Conservation (phyloP, 2,888 invertebrate species). For the Lasioglossum lativentre region DNA sequence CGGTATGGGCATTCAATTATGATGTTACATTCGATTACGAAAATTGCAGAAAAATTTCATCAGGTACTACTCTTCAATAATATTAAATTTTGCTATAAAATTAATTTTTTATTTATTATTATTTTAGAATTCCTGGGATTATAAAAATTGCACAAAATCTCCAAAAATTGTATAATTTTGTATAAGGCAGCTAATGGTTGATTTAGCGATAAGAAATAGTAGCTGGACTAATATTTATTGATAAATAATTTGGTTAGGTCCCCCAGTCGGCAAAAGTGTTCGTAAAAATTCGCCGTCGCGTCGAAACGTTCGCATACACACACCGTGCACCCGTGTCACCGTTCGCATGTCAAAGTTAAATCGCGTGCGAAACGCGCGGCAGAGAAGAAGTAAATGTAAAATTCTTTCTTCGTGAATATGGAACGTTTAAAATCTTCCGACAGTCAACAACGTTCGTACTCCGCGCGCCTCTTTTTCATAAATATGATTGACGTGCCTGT, state of each 20-base stretch:
- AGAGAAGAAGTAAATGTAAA: constrained; percentile 68
- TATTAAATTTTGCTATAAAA: too few relatives aligned
- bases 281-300: neutral
- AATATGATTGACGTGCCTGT: neutral
- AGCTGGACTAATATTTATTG: neutral
- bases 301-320: neutral
- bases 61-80: too few relatives aligned
- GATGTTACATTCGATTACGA: neutral
- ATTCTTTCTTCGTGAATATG: constrained; percentile 65
- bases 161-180: too few relatives aligned
- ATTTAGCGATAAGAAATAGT: neutral
- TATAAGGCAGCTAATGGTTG: too few relatives aligned
- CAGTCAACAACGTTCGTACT: constrained; percentile 10
- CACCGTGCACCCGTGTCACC: neutral
- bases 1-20: neutral
- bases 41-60: too few relatives aligned
- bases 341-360: constrained; percentile 47
- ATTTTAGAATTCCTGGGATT: too few relatives aligned
- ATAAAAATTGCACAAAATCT: too few relatives aligned
- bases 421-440: constrained; percentile 59
- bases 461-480: constrained; percentile 4
- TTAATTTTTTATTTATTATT: too few relatives aligned
- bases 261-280: neutral
- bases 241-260: neutral
- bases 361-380: constrained; percentile 51